Conservation (phyloP, 1,140 invertebrate species). For the Drosophila novamexicana region DNA sequence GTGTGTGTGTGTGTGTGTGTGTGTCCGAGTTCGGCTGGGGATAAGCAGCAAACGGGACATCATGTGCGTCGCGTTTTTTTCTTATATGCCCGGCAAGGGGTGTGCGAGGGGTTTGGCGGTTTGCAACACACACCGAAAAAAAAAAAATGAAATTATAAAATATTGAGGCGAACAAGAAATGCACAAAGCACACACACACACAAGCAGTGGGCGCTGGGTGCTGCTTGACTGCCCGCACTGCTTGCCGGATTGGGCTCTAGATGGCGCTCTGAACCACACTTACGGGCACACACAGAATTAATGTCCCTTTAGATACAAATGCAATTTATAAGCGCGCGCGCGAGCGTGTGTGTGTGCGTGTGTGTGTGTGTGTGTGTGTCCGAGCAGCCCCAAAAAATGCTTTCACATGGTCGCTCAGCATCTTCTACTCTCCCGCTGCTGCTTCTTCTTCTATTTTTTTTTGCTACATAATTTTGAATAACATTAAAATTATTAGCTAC, state of each 20-base stretch:
- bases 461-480: slow-evolving; percentile 82
- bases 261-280: slow-evolving; percentile 45
- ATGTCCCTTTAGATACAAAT: slow-evolving; percentile 79
- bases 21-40: slow-evolving; percentile 38
- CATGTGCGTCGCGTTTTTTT: slow-evolving; percentile 62
- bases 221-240: slow-evolving; percentile 21
- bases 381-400: slow-evolving; percentile 58
- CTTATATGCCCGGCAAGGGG: background rate
- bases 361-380: slow-evolving; percentile 12
- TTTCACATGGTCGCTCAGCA: slow-evolving; percentile 55
- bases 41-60: slow-evolving; percentile 72
- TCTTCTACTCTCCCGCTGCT: slow-evolving; percentile 21
- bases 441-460: slow-evolving; percentile 36
- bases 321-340: slow-evolving; percentile 67
- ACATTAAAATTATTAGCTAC: slow-evolving; percentile 84
- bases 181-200: slow-evolving; percentile 54
- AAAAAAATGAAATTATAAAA: slow-evolving; percentile 81
- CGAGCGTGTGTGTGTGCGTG: slow-evolving; percentile 4
- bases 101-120: no score
- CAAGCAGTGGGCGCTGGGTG: slow-evolving; percentile 31
- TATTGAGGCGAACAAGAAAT: slow-evolving; percentile 78
- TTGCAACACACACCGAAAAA: slow-evolving; percentile 25
- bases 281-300: slow-evolving; percentile 56
- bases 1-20: slow-evolving; percentile 42
- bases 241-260: slow-evolving; percentile 34